Conservation (phyloP, 2,797 vertebrate genomes). For the Eospalax fontanierii region DNA sequence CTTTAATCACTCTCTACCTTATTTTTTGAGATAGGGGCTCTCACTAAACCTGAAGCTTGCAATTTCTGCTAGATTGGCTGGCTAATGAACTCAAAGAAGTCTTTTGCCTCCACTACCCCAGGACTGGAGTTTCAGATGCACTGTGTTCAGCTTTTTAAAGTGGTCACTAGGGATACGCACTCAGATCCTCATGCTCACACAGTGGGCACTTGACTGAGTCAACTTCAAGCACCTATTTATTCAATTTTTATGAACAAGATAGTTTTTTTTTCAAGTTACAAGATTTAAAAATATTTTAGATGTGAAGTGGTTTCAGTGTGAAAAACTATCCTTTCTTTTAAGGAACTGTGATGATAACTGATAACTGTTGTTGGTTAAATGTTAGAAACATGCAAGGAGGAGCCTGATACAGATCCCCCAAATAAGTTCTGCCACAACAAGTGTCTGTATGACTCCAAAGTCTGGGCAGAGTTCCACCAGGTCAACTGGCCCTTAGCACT, state of each 20-base stretch:
- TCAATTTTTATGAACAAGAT: neutral
- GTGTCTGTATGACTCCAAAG: neutral
- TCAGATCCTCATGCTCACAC: neutral
- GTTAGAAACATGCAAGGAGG: neutral
- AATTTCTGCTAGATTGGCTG: neutral
- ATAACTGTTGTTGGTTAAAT: neutral
- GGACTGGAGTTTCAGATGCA: too few relatives aligned
- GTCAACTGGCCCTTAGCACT: accelerated
- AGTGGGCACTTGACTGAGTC: neutral
- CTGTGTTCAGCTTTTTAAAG: neutral
- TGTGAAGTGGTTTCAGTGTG: neutral
- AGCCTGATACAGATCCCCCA: neutral
- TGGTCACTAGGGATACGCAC: neutral
- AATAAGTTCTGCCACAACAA: too few relatives aligned
- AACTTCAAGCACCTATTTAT: neutral
- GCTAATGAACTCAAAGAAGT: neutral
- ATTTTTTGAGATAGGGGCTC: neutral
- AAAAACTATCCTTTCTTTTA: conserved; percentile 23
- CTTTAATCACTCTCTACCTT: neutral
- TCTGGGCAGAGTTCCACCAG: neutral
- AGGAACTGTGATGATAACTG: neutral
- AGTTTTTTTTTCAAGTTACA: neutral
- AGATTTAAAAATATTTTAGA: neutral
- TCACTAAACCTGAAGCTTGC: too few relatives aligned
- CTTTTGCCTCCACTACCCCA: neutral